Evolutionary conservation across 2,797 vertebrate genomes (phyloP).

Genomic region (Lophotriccus pileatus): DNA sequence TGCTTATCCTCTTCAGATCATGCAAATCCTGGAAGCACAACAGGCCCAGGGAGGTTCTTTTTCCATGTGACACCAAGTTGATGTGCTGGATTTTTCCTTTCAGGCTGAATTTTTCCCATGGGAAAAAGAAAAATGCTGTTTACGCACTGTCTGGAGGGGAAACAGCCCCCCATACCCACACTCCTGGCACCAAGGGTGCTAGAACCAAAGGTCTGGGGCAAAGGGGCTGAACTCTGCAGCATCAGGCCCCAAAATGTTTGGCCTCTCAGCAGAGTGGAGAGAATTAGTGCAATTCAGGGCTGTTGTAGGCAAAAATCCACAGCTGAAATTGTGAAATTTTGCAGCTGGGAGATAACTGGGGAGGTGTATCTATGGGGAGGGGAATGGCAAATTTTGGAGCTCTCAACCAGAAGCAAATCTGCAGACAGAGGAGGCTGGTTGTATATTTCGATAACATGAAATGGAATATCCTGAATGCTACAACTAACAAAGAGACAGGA

Average conservation of each 20-base stretch:
- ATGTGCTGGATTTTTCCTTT: neutral
- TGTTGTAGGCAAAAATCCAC: neutral
- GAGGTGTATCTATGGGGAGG: accelerated
- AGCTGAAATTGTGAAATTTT: neutral
- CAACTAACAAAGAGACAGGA: neutral
- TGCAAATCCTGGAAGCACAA: neutral
- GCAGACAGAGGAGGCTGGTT: neutral
- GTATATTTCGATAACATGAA: neutral
- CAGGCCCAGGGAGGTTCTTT: neutral
- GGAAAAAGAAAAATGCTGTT: neutral
- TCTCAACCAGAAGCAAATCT: neutral
- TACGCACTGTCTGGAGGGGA: neutral
- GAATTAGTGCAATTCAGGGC: neutral
- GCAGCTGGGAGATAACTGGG: neutral
- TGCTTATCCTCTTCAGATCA: neutral
- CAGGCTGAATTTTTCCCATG: neutral
- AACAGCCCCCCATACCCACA: accelerated
- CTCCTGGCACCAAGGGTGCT: accelerated
- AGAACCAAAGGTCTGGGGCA: neutral
- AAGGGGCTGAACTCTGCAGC: neutral
- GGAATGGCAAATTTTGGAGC: neutral
- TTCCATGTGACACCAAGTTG: neutral
- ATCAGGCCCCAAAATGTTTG: accelerated
- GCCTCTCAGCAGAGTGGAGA: too few species aligned
- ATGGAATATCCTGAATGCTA: neutral